Conservation (phyloP, 1,140 invertebrate genomes). For the Marisa cornuarietis region DNA sequence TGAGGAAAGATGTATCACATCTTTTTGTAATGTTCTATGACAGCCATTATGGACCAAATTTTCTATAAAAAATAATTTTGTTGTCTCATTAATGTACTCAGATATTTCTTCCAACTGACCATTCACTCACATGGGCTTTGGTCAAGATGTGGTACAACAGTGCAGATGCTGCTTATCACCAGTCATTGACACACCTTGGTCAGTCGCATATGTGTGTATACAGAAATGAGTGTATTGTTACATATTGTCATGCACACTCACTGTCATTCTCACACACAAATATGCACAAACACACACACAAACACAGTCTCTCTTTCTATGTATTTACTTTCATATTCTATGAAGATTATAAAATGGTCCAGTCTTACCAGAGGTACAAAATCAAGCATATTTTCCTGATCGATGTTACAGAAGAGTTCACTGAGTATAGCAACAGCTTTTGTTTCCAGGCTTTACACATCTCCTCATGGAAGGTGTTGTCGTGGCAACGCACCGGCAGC, state of each 20-base stretch:
- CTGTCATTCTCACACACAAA: no score
- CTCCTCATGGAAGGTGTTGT: conserved; percentile 68
- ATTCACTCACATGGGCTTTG: conserved; percentile 66
- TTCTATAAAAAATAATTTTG: no score
- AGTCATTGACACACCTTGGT: conserved; percentile 68
- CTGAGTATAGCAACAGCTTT: no score
- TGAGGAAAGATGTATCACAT: no score
- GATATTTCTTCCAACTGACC: conserved; percentile 62
- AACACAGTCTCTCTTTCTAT: neutral
- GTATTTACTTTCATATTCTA: no score
- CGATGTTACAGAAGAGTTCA: neutral
- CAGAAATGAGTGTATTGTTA: no score
- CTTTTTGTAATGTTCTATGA: no score
- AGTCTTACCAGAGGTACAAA: neutral
- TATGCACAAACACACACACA: neutral
- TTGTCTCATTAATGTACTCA: neutral
- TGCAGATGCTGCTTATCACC: conserved; percentile 68
- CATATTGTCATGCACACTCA: no score
- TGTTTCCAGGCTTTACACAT: conserved; percentile 66
- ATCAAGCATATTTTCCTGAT: neutral
- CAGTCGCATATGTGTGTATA: conserved; percentile 20
- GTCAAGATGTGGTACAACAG: conserved; percentile 71
- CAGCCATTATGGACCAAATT: no score
- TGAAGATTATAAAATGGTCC: neutral
- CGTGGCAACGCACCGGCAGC: conserved; percentile 64